Conservation (phyloP, 2,888 invertebrate species). For the Drosophila leonis region DNA sequence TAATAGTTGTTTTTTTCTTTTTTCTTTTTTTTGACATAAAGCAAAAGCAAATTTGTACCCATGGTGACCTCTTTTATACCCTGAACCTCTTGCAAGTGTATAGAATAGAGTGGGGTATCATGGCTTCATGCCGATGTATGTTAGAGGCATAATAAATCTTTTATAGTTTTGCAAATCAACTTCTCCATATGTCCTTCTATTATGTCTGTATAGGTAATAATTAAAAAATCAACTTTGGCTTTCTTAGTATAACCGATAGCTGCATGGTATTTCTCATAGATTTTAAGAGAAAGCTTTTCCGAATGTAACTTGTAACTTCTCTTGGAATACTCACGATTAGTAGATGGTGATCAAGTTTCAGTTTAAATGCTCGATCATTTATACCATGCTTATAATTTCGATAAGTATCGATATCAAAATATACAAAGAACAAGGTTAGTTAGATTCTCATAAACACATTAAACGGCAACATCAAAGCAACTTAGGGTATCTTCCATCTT, state of each 20-base stretch:
- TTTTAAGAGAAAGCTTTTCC: background rate
- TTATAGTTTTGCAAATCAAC: too few species aligned
- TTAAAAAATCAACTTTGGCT: background rate
- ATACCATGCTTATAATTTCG: background rate
- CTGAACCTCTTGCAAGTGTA: background rate
- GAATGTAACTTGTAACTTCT: background rate
- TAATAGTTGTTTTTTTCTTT: conserved; percentile 34
- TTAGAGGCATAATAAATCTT: background rate
- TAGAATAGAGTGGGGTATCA: background rate
- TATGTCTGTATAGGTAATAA: too few species aligned
- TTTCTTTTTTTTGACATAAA: conserved; percentile 41
- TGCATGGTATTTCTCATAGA: background rate
- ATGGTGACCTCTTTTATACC: conserved; percentile 24
- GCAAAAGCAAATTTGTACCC: conserved; percentile 36
- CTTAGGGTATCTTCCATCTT: background rate
- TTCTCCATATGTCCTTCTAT: too few species aligned
- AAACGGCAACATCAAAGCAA: too few species aligned
- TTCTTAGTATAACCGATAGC: background rate
- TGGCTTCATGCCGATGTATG: background rate
- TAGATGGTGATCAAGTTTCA: background rate
- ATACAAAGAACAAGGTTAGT: too few species aligned
- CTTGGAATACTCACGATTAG: background rate
- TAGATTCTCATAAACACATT: background rate
- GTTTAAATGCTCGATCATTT: background rate
- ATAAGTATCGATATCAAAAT: background rate